A percentile compares a stretch with the other conserved stretches of the same genome.
Conservation (phyloP, 1,140 invertebrate species). For the Lepidurus couesii region DNA sequence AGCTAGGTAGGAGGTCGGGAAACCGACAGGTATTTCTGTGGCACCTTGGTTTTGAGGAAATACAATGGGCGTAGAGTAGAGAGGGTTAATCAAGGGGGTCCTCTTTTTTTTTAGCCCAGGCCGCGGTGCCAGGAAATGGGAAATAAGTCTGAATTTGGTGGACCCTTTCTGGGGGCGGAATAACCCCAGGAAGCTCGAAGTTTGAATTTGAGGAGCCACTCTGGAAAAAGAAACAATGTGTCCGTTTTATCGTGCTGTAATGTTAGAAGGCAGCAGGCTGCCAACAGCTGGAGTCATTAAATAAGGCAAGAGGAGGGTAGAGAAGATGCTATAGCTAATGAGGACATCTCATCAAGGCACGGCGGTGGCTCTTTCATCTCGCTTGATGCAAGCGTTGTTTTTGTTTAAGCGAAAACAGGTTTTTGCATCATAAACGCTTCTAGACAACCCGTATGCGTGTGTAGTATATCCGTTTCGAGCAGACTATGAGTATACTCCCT, state of each 20-base stretch:
- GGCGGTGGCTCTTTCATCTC: slow-evolving; percentile 3
- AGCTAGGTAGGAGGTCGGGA: slow-evolving; percentile 5
- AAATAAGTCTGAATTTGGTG: slow-evolving; percentile 6
- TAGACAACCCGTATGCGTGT: background rate
- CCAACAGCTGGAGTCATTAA: slow-evolving; percentile 19
- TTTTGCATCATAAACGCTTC: slow-evolving; percentile 15
- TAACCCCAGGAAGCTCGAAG: background rate
- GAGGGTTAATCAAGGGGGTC: background rate
- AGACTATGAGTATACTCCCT: background rate
- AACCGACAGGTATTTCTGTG: slow-evolving; percentile 11
- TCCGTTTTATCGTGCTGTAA: slow-evolving; percentile 19
- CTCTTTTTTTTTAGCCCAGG: background rate
- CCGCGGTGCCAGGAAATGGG: background rate
- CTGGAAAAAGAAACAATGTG: slow-evolving; percentile 1
- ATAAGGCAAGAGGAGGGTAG: background rate
- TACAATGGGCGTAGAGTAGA: background rate
- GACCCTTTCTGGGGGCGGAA: background rate
- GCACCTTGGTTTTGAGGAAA: background rate
- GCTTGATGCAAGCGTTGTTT: background rate
- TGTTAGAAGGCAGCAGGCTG: slow-evolving; percentile 20
- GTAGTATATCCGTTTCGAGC: background rate
- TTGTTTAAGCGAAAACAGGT: background rate
- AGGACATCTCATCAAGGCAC: slow-evolving; percentile 18
- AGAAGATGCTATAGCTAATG: slow-evolving; percentile 18
- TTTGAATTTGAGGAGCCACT: slow-evolving; percentile 3